Evolutionary conservation across 2,888 invertebrate genomes (phyloP).

Genomic region (Drosophila emarginata): DNA sequence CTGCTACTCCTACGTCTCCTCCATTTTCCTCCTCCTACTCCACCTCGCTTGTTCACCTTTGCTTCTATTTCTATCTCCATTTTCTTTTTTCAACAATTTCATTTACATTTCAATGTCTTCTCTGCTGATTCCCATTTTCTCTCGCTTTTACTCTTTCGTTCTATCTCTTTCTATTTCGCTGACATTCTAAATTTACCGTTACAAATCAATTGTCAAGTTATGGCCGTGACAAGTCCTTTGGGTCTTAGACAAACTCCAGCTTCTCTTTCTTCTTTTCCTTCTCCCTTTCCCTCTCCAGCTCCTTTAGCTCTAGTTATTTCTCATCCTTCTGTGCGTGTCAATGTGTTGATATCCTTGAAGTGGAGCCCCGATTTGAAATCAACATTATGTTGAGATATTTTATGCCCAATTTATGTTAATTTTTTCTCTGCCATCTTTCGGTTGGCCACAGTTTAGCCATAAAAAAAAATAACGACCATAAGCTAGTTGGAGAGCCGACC

Average conservation of each 20-base stretch:
- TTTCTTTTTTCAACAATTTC: conserved; percentile 28
- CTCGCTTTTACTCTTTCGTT: background rate
- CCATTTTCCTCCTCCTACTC: conserved; percentile 17
- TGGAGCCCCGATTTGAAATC: conserved; percentile 15
- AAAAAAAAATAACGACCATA: conserved; percentile 35
- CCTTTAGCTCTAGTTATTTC: too few relatives aligned
- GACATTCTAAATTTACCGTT: conserved; percentile 71
- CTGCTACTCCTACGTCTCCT: conserved; percentile 27
- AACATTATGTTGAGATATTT: conserved; percentile 53
- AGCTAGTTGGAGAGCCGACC: conserved; percentile 1
- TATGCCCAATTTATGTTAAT: conserved; percentile 71
- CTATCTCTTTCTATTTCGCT: conserved; percentile 31
- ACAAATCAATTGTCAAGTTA: conserved; percentile 73
- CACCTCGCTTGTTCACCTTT: conserved; percentile 26
- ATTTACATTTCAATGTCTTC: conserved; percentile 47
- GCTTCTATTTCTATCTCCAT: conserved; percentile 12
- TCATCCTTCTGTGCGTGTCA: conserved; percentile 32
- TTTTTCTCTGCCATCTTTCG: conserved; percentile 14
- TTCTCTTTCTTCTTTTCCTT: background rate
- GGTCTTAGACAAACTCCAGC: background rate
- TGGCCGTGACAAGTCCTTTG: conserved; percentile 40
- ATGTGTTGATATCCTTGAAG: conserved; percentile 44
- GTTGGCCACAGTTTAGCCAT: conserved; percentile 53
- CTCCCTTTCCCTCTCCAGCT: too few relatives aligned
- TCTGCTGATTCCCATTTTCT: background rate